Conservation (phyloP, 2,797 vertebrate species). For the Crypturellus tataupa region DNA sequence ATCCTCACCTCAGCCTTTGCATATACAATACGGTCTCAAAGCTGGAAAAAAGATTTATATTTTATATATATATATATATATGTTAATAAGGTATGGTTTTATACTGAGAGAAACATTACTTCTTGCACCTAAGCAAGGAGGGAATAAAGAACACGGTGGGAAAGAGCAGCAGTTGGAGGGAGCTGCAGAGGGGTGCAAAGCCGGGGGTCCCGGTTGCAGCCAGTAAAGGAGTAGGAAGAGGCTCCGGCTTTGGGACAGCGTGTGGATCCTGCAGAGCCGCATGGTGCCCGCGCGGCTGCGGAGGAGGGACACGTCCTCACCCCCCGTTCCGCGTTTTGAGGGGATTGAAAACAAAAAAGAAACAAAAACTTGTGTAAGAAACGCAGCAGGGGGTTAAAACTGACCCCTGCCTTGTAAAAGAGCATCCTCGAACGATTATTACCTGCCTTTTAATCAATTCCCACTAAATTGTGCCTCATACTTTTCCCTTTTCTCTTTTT, state of each 20-base stretch:
- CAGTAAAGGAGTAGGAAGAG: not conserved
- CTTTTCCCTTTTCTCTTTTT: not conserved
- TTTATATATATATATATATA: rapidly evolving
- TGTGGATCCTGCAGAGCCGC: too few species aligned
- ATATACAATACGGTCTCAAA: rapidly evolving
- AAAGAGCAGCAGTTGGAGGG: not conserved
- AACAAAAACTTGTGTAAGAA: not conserved
- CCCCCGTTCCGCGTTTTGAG: not conserved
- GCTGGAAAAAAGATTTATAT: not conserved
- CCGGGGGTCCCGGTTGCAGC: not conserved
- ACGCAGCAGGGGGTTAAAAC: not conserved
- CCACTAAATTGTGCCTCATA: rapidly evolving
- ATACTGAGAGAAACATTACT: not conserved
- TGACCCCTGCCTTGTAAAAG: rapidly evolving
- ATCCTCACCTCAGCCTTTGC: not conserved
- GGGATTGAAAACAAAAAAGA: not conserved
- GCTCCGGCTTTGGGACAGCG: too few species aligned
- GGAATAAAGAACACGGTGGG: not conserved
- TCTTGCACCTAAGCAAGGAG: not conserved
- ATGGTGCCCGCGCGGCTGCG: too few species aligned
- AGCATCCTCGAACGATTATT: rapidly evolving
- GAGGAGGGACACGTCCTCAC: not conserved
- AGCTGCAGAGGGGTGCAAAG: not conserved
- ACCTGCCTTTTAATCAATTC: rapidly evolving
- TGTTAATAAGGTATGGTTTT: not conserved